These are phyloP conservation scores for Myodes glareolus DNA, from an alignment of 2,113 vertebrate species.

Conservation along the genomic window DNA sequence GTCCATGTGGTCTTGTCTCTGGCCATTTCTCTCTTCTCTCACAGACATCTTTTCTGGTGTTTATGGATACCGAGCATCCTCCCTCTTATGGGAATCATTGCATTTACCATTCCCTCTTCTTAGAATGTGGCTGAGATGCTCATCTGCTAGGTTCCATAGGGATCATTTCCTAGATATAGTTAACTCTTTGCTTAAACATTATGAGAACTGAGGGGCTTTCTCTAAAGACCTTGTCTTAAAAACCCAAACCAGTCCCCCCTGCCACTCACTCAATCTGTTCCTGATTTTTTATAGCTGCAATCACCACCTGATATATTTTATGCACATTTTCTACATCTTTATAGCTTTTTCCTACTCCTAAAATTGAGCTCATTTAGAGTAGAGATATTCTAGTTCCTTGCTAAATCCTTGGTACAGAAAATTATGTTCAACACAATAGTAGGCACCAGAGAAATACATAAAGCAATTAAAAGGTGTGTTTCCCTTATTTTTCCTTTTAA, in stretches of 20 bases:
- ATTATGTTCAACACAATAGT: background rate
- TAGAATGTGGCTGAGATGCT: background rate
- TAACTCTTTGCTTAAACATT: constrained; percentile 14
- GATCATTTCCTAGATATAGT: constrained; percentile 2
- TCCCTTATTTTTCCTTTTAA: background rate
- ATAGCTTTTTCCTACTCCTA: constrained; percentile 1
- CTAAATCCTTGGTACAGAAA: background rate
- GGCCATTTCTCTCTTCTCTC: background rate
- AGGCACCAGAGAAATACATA: background rate
- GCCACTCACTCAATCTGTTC: constrained; percentile 32
- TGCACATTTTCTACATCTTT: constrained; percentile 49
- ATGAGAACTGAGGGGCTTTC: background rate
- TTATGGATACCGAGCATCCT: background rate
- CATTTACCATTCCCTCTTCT: background rate
- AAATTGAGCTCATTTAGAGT: constrained; percentile 36
- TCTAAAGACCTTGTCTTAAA: constrained; percentile 34
- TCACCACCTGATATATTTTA: constrained; percentile 57
- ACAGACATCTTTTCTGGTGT: background rate
- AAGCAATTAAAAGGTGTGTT: background rate
- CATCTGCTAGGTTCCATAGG: constrained; percentile 3
- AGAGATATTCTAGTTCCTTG: background rate
- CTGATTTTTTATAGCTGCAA: constrained; percentile 40
- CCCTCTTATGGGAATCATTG: background rate
- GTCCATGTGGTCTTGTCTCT: background rate
- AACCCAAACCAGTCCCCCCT: constrained; percentile 3